Conservation (phyloP, 2,113 vertebrate genomes). For the Rhagologus leucostigma region DNA sequence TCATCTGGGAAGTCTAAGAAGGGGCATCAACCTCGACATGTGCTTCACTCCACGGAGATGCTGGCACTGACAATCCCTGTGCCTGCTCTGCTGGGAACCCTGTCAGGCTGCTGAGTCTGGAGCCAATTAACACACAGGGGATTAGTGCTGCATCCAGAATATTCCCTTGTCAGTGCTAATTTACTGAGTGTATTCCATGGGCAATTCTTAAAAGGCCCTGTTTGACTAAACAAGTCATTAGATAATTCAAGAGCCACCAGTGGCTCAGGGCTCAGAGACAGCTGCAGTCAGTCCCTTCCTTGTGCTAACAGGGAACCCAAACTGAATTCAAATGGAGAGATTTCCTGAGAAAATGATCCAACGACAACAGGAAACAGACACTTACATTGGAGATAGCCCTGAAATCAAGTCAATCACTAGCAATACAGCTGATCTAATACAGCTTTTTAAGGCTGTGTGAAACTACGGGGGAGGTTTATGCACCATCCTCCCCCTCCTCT, state of each 20-base stretch:
- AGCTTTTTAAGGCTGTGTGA: not conserved
- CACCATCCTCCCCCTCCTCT: not conserved
- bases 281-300: not conserved
- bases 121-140: not conserved
- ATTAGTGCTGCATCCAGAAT: not conserved
- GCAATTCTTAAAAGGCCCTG: not conserved
- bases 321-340: not conserved
- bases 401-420: not conserved
- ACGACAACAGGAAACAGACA: not conserved
- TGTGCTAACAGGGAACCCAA: not conserved
- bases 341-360: not conserved
- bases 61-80: not conserved
- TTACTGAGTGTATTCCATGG: not conserved
- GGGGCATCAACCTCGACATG: not conserved
- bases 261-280: not conserved
- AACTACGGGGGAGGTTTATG: accelerated
- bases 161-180: not conserved
- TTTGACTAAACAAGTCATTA: not conserved
- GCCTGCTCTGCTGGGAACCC: not conserved
- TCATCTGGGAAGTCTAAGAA: not conserved
- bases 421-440: not conserved
- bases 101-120: not conserved
- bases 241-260: not conserved
- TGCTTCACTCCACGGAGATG: not conserved
- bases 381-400: not conserved